A percentile compares a stretch with the other conserved stretches of the same genome.
phyloP scores from a whole-genome alignment of 2,888 invertebrate species.

The Rhingia campestris region DNA sequence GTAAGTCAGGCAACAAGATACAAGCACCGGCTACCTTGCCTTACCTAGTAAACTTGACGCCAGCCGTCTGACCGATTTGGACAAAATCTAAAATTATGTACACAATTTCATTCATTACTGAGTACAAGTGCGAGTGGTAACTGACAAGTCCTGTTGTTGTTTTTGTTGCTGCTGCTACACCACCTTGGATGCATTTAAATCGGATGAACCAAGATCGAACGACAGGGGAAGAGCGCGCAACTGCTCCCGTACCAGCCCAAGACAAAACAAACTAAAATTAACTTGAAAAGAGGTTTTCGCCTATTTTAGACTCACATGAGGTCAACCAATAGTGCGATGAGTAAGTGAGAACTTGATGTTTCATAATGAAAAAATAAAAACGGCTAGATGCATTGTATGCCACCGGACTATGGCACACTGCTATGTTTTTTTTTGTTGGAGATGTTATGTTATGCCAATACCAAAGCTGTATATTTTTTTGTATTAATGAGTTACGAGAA shows the following conservation, averaged over 20 bases:
- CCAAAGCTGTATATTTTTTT: constrained; percentile 36
- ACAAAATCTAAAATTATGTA: constrained; percentile 69
- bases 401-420: constrained; percentile 3
- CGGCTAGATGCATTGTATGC: constrained; percentile 32
- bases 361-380: constrained; percentile 62
- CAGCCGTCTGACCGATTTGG: constrained; percentile 73
- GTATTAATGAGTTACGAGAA: constrained; percentile 10
- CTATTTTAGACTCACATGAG: constrained; percentile 68
- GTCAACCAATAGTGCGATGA: constrained; percentile 72
- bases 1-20: constrained; percentile 19
- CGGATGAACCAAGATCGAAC: constrained; percentile 55
- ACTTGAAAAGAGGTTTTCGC: constrained; percentile 71
- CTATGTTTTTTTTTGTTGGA: constrained; percentile 24
- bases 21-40: constrained; percentile 67
- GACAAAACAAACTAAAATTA: constrained; percentile 69
- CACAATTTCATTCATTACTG: constrained; percentile 71
- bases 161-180: constrained; percentile 28
- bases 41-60: constrained; percentile 73
- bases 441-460: constrained; percentile 54
- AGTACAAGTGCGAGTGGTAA: constrained; percentile 7
- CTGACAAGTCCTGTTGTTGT: constrained; percentile 9
- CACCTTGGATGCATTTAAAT: constrained; percentile 71
- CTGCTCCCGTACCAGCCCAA: constrained; percentile 39
- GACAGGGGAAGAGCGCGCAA: constrained; percentile 1
- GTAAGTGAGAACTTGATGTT: constrained; percentile 72